Evolutionary conservation across 2,113 vertebrate species (phyloP), one percentile per base, ranked within the genome.

Genomic region (Cyphomyrus discorhynchus): DNA sequence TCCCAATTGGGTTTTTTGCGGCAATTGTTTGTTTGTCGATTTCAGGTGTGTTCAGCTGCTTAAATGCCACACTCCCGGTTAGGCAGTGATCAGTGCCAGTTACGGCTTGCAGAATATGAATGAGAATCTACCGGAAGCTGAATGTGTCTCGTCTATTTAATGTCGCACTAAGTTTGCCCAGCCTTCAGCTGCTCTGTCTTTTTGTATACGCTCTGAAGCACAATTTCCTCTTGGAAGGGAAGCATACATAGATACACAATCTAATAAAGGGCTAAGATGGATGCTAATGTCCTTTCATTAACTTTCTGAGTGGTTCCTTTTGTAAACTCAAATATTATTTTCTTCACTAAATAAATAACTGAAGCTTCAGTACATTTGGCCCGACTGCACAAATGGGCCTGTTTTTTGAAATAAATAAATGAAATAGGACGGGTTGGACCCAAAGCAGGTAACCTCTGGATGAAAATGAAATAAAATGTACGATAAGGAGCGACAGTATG

Each of bases 221-320:
- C 90, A 90, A 90, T 92, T 93, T 90, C 77, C 90, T 91, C 91
- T 91, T 92, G 91, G 90, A 92, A 91, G 92, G 92, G 86, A 90
- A 90, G 89, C 90, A 88, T 89, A 90, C 90, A 89, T 88, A 93
- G 92, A 93, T 84, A 90, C 89, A 90, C 88, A 93, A 92, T 93
- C 91, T 93, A 93, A 92, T 93, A 92, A 92, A 89, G 90, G 87
- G 90, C 89, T 89, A 92, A 92, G 92, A 93, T 92, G 90, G 91
- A 93, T 92, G 91, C 91, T 92, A 92, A 92, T 93, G 92, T 88
- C 82, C 89, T 92, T 93, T 92, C 92, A 93, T 93, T 93, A 93
- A 93, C 92, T 93, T 91, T 91, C 90, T 87, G 88, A 92, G 91
- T 92, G 91, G 91, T 92, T 93, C 91, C 90, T 92, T 93, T 92